Evolutionary conservation across 2,888 invertebrate species (phyloP), one percentile per base, ranked within the genome.

Genomic region (Himalopsyche tibetana): DNA sequence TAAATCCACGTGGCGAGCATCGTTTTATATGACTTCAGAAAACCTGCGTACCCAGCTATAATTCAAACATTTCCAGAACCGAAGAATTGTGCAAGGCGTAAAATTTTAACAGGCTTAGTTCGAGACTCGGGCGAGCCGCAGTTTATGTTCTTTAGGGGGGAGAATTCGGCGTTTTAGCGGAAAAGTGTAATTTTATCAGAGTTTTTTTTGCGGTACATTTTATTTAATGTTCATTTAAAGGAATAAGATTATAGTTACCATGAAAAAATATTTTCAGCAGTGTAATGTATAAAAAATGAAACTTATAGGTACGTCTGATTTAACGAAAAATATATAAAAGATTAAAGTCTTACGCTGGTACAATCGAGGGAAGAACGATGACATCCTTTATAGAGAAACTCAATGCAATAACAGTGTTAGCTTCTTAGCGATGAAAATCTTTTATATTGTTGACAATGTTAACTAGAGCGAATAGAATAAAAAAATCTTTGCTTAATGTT

Each of bases 31-130:
- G 81, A 81, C 42, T 81, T 11, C 56, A 19, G 36, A 11, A 28
- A 55, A 82, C 82, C 63, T 63, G 63, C 63, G 63, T 55, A 63
- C 63, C 69, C 63, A 17, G 82, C 85, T 42, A 82, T 85, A 85
- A 85, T 82, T 85, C 85, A 84, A 83, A 63, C 83, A 42, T 83
- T 83, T 74, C 69, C 83, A 36, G 83, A 63, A 40, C 81, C 55
- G 82, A 80, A 85, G 82, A 85, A 85, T 82, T 85, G 82, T 85
- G 80, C 82, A 80, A 28, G 55, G 84, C 84, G 80, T 79, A 80
- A 84, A 84, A 84, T 84, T 84, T 84, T 84, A 84, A 84, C 84
- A 80, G 84, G 84, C 80, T 84, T 84, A 84, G 74, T 38, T 63
- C 45, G 83, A 63, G 55, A 9, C 84, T 51, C 84, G 79, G 55